phyloP scores from a whole-genome alignment of 1,140 invertebrate genomes.

The Drosophila sechellia region DNA sequence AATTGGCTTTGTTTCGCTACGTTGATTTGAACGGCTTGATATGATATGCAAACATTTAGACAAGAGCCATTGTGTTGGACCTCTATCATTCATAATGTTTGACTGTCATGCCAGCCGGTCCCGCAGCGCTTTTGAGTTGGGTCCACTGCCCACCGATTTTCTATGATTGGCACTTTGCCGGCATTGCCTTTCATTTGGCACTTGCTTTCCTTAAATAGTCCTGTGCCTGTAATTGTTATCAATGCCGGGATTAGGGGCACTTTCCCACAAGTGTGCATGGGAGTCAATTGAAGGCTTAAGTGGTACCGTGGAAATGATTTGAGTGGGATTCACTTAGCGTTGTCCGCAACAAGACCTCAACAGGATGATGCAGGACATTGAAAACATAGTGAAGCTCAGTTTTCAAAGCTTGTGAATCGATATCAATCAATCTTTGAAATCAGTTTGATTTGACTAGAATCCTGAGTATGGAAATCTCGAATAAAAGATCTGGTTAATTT shows the following conservation, averaged over 20 bases:
- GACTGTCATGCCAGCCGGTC: constrained; percentile 66
- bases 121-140: constrained; percentile 62
- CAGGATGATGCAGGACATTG: constrained; percentile 14
- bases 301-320: constrained; percentile 33
- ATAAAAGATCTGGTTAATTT: background rate
- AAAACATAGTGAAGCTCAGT: constrained; percentile 17
- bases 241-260: constrained; percentile 32
- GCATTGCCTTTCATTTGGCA: constrained; percentile 39
- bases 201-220: constrained; percentile 28
- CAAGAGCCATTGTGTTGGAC: constrained; percentile 61
- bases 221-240: constrained; percentile 27
- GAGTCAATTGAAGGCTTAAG: constrained; percentile 36
- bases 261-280: constrained; percentile 8
- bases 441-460: constrained; percentile 2
- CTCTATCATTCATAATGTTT: constrained; percentile 76
- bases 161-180: constrained; percentile 59
- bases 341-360: constrained; percentile 13
- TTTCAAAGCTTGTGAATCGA: constrained; percentile 26
- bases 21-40: constrained; percentile 59
- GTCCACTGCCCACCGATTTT: constrained; percentile 18
- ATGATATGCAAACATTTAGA: constrained; percentile 64
- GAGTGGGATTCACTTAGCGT: constrained; percentile 18
- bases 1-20: constrained; percentile 22
- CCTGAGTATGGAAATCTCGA: background rate
- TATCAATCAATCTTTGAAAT: constrained; percentile 23